These are phyloP conservation scores for Phrynosoma platyrhinos DNA, from an alignment of 2,113 vertebrate genomes.

Conservation along the genomic window DNA sequence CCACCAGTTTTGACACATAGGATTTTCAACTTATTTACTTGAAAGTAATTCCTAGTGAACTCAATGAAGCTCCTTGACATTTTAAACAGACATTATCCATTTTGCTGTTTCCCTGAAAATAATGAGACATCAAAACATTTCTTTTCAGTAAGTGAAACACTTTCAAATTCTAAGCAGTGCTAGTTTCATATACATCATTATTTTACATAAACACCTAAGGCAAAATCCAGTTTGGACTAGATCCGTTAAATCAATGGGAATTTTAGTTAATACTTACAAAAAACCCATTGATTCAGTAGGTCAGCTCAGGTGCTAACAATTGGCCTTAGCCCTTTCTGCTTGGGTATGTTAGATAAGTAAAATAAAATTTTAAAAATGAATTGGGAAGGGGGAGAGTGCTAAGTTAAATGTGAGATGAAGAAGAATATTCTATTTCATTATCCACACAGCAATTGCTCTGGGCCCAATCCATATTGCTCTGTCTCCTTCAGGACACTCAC, in stretches of 20 bases:
- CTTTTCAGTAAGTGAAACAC: not conserved
- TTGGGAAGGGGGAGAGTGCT: not conserved
- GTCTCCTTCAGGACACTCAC: conserved; percentile 45
- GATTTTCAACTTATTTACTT: not conserved
- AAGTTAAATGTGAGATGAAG: conserved; percentile 57
- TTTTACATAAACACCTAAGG: not conserved
- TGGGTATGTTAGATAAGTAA: not conserved
- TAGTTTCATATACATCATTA: not conserved
- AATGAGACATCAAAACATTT: not conserved
- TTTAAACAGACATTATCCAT: not conserved
- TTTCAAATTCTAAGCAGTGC: not conserved
- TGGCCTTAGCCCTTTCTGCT: too few species aligned
- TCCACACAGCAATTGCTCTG: conserved; percentile 2
- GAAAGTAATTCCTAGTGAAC: not conserved
- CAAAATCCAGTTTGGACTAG: too few species aligned
- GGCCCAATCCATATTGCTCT: conserved; percentile 36
- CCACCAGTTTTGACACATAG: not conserved
- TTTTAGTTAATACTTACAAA: too few species aligned
- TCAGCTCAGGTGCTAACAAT: too few species aligned
- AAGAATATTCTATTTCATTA: conserved; percentile 51
- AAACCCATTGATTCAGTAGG: too few species aligned
- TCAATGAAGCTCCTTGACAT: not conserved
- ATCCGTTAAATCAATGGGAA: too few species aligned
- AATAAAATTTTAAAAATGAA: not conserved
- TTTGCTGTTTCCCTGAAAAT: not conserved